Evolutionary conservation across 2,888 invertebrate genomes (phyloP), one percentile per base, ranked within the genome.

Genomic region (Stenodera caucasica): DNA sequence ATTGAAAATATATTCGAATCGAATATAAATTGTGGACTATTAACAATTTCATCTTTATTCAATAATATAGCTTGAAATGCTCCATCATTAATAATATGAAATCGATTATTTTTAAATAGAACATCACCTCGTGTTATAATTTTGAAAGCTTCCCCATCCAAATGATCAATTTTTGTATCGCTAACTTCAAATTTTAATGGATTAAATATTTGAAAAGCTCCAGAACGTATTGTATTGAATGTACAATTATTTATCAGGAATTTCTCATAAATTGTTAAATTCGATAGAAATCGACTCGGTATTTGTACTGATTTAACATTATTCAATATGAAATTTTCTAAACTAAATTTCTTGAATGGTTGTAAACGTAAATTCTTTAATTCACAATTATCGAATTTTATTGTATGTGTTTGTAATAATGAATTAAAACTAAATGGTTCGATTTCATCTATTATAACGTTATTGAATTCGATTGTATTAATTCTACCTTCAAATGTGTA

Each of bases 341-440:
- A 86, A 26, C 87, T 85, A 74, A 93, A 91, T 79, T 91, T 91
- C 73, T 92, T 93, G 72, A 93, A 91, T 2, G 91, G 86, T 80
- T 92, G 87, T 40, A 84, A 84, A 67, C 89, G 88, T 51, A 91
- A 83, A 53, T 81, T 83, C 45, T 84, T 82, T 49, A 90, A 82
- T 2, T 77, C 76, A 58, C 88, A 87, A 69, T 88, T 84, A 32
- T 81, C 82, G 65, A 93, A 81, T 66, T 85, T 85, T 60, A 92
- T 83, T 54, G 82, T 84, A 69, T 88, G 85, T 12, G 69, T 74
- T 61, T 77, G 76, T 5, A 70, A 56, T 49, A 91, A 83, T 76
- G 89, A 90, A 61, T 90, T 88, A 75, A 93, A 90, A 0, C 91
- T 90, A 77, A 89, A 91, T 0, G 91, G 86, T 69, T 84, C 84